These are phyloP conservation scores for Anseranas semipalmata DNA, from an alignment of 2,113 vertebrate species.

Conservation along the genomic window DNA sequence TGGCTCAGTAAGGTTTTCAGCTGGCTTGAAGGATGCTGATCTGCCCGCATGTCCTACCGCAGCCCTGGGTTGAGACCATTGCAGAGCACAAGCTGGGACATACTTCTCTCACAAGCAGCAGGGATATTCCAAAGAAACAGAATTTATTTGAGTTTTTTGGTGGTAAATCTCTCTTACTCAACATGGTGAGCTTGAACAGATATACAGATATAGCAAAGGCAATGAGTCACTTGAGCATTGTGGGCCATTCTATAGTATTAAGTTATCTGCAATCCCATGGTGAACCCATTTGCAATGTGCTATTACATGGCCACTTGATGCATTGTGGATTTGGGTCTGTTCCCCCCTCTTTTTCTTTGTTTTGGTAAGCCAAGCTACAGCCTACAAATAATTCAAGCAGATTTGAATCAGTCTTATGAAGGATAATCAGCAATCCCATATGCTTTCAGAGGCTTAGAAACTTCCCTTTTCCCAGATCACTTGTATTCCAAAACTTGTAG, in stretches of 20 bases:
- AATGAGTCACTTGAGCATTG: slow-evolving; percentile 33
- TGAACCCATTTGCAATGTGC: slow-evolving; percentile 12
- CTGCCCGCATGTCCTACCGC: background rate
- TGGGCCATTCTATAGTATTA: slow-evolving; percentile 8
- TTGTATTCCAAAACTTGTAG: background rate
- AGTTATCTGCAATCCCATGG: slow-evolving; percentile 15
- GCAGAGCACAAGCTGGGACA: background rate
- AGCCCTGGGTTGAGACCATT: background rate
- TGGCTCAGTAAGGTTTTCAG: background rate
- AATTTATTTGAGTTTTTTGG: slow-evolving; percentile 20
- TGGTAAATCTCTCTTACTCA: slow-evolving; percentile 5
- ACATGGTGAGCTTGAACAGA: slow-evolving; percentile 19
- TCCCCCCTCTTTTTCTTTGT: background rate
- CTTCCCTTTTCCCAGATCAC: background rate
- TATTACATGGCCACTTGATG: background rate
- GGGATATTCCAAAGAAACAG: background rate
- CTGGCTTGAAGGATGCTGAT: background rate
- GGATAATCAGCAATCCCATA: background rate
- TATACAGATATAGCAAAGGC: slow-evolving; percentile 52
- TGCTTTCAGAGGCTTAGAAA: background rate
- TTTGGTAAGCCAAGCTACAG: background rate
- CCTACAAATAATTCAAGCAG: background rate
- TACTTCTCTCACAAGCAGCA: background rate
- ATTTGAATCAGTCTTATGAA: background rate
- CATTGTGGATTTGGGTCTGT: background rate